Evolutionary conservation across 2,797 vertebrate genomes (phyloP), one percentile per base, ranked within the genome.

Genomic region (Hephaestus fuliginosus): DNA sequence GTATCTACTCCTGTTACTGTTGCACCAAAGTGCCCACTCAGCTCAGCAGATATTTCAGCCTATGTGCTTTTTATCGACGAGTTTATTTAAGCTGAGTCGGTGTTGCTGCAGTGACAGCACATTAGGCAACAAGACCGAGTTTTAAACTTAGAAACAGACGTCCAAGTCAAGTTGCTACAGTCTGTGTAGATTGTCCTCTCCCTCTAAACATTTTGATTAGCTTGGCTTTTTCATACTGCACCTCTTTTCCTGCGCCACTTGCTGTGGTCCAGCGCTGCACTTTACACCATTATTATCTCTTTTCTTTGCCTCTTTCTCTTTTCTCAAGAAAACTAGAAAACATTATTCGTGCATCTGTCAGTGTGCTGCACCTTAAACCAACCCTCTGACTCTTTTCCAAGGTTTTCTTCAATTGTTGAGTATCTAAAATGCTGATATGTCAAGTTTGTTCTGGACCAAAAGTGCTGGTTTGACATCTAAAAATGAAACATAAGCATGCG

Each of bases 1-100:
- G 80, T 57, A 83, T 82, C 72, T 66, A 20, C 84, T 89, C 36
- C 5, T 64, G 69, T 86, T 87, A 84, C 84, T 49, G 69, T 58
- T 60, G 74, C 66, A 76, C 22, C 43, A 71, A 78, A 86, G 51
- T 78, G 46, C 75, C 76, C 4, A 70, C 71, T 90, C 79, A 82
- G 78, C 83, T 70, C 51, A 17, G 83, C 71, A 41, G 68, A 68
- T 67, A 80, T 76, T 81, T 74, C 82, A 41, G 77, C 30, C 25
- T 15, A 20, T 36, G 63, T 30, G 49, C 67, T 57, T 36, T 49
- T 68, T 70, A 83, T 75, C 12, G 44, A 70, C 51, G 3, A 11
- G 14, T 30, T 65, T 66, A 57, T 80, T 56, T n/a, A 1, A 68
- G 75, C 74, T 39, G 69, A 86, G 66, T 86, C 76, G 82, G 84